These are phyloP conservation scores for Torymus auratus DNA, from an alignment of 2,888 invertebrate genomes.

Conservation along the genomic window DNA sequence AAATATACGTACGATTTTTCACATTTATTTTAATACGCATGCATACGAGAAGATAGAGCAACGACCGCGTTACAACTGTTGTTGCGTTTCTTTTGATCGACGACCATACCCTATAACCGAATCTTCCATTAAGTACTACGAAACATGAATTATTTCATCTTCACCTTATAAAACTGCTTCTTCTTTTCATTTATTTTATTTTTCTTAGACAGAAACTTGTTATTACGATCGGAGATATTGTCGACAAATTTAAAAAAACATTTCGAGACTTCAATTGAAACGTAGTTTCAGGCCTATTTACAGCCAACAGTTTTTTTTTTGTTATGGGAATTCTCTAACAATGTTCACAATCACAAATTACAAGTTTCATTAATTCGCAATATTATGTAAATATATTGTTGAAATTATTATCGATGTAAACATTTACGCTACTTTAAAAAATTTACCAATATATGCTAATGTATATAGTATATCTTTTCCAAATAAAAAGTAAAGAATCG, in stretches of 20 bases:
- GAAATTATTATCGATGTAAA: conserved; percentile 48
- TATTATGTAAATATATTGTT: conserved; percentile 47
- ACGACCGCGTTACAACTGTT: conserved; percentile 49
- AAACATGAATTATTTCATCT: conserved; percentile 50
- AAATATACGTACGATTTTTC: conserved; percentile 46
- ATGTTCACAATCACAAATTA: conserved; percentile 52
- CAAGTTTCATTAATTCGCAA: conserved; percentile 41
- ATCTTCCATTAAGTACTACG: conserved; percentile 53
- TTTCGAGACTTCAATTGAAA: conserved; percentile 32
- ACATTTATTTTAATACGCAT: conserved; percentile 54
- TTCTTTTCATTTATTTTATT: conserved; percentile 36
- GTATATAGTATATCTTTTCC: conserved; percentile 49
- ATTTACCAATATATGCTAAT: conserved; percentile 50
- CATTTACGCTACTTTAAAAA: conserved; percentile 56
- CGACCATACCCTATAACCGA: conserved; percentile 47
- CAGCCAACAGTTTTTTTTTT: conserved; percentile 5
- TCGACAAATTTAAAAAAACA: conserved; percentile 55
- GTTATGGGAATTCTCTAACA: conserved; percentile 23
- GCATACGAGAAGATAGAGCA: conserved; percentile 51
- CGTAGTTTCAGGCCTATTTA: conserved; percentile 22
- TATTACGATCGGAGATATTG: conserved; percentile 52
- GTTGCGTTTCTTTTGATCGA: conserved; percentile 51
- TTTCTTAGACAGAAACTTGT: conserved; percentile 51
- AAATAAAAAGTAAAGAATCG: conserved; percentile 54
- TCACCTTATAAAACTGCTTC: conserved; percentile 49